These are phyloP conservation scores for Acrobasis suavella DNA, from an alignment of 2,888 invertebrate genomes.

Conservation along the genomic window DNA sequence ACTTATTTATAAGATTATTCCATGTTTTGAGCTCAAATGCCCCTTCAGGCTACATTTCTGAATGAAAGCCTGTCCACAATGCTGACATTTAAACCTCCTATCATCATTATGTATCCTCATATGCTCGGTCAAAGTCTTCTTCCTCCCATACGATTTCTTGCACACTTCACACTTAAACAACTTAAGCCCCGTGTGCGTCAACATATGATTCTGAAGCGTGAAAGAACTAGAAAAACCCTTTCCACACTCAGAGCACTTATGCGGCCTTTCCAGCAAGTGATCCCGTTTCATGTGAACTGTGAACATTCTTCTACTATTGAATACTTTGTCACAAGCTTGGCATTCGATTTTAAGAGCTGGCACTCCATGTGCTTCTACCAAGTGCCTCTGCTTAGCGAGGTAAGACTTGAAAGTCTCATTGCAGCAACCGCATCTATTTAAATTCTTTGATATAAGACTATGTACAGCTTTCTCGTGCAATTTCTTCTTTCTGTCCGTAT, in stretches of 20 bases:
- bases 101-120: constrained; percentile 50
- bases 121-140: constrained; percentile 47
- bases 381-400: constrained; percentile 37
- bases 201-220: constrained; percentile 55
- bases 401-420: constrained; percentile 41
- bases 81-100: constrained; percentile 43
- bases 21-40: constrained; percentile 34
- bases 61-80: constrained; percentile 44
- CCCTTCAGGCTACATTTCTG: constrained; percentile 37
- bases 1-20: not conserved
- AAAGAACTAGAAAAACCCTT: constrained; percentile 41
- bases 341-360: constrained; percentile 36
- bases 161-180: constrained; percentile 43
- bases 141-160: constrained; percentile 43
- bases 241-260: constrained; percentile 40
- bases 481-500: constrained; percentile 62
- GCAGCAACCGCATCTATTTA: constrained; percentile 54
- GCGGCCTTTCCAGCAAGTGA: constrained; percentile 39
- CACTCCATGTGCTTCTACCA: constrained; percentile 34
- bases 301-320: constrained; percentile 35
- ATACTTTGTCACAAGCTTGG: constrained; percentile 45
- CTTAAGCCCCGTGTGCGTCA: constrained; percentile 57
- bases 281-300: constrained; percentile 45
- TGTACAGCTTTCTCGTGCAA: constrained; percentile 68
- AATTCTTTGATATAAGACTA: constrained; percentile 39